Percentiles rank a stretch among this genome's conserved stretches.
Conservation (phyloP, 2,797 vertebrate species). For the Carapus acus region DNA sequence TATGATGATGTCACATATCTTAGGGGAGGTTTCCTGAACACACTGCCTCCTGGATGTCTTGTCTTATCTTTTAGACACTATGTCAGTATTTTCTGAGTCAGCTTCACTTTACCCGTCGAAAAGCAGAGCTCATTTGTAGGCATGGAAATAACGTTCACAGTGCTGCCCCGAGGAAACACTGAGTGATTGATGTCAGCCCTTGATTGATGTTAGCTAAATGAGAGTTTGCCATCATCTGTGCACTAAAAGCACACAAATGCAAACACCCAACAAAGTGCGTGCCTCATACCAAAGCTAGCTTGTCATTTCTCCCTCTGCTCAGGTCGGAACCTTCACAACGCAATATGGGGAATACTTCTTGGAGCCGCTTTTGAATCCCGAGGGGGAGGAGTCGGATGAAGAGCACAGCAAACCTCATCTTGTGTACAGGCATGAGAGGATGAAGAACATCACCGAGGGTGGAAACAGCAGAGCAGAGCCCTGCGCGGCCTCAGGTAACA, state of each 20-base stretch:
- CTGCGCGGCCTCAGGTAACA: constrained; percentile 87
- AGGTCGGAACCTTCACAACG: constrained; percentile 92
- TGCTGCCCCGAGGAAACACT: constrained; percentile 29
- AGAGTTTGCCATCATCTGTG: constrained; percentile 20
- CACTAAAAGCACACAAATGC: constrained; percentile 9
- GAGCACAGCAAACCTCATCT: constrained; percentile 93
- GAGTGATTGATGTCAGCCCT: constrained; percentile 25
- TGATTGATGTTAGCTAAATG: constrained; percentile 23
- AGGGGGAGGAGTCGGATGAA: constrained; percentile 80
- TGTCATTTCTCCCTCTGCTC: constrained; percentile 35
- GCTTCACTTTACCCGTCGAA: constrained; percentile 38
- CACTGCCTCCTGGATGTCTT: background rate
- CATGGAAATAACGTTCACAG: constrained; percentile 32
- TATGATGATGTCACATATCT: constrained; percentile 63
- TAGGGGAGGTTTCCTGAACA: constrained; percentile 2
- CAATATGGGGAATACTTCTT: constrained; percentile 89
- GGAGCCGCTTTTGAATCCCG: constrained; percentile 83
- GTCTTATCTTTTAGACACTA: background rate
- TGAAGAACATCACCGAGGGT: constrained; percentile 52
- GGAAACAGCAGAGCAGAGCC: constrained; percentile 56
- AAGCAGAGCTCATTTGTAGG: constrained; percentile 20
- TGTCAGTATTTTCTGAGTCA: constrained; percentile 21
- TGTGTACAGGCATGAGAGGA: constrained; percentile 82
- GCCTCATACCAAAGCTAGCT: constrained; percentile 13
- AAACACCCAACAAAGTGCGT: constrained; percentile 11